phyloP scores from a whole-genome alignment of 2,797 vertebrate species.

The Malurus splendens region DNA sequence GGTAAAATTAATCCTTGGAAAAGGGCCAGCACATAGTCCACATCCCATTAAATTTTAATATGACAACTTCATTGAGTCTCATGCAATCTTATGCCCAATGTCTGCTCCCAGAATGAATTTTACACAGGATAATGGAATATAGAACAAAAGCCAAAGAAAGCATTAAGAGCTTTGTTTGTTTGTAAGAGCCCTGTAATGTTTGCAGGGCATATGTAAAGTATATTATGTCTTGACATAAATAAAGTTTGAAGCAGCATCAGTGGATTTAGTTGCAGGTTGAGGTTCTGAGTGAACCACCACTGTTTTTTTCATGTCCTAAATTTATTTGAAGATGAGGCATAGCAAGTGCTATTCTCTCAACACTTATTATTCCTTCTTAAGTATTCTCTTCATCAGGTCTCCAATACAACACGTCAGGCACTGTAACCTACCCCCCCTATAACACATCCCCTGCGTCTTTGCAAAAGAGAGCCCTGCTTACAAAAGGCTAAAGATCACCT shows the following conservation, averaged over 20 bases:
- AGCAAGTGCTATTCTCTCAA: neutral
- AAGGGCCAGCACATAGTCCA: neutral
- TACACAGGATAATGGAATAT: neutral
- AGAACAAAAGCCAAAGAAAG: neutral
- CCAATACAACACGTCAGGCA: neutral
- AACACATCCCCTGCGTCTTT: neutral
- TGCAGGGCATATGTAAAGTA: neutral
- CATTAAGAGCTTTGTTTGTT: neutral
- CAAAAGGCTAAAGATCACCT: neutral
- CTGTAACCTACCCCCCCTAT: neutral
- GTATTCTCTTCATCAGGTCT: neutral
- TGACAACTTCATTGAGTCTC: neutral
- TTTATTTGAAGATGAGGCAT: neutral
- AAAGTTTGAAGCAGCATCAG: neutral
- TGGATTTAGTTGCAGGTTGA: neutral
- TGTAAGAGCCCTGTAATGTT: too few relatives aligned
- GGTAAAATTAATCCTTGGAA: neutral
- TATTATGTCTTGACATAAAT: neutral
- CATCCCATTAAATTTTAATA: neutral
- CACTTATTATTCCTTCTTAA: neutral
- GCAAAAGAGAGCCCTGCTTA: neutral
- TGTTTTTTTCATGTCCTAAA: neutral
- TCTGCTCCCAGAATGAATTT: neutral
- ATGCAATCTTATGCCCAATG: neutral
- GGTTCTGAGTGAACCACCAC: neutral